These are phyloP conservation scores for Mayetiola destructor DNA, from an alignment of 2,888 invertebrate genomes.

Conservation along the genomic window DNA sequence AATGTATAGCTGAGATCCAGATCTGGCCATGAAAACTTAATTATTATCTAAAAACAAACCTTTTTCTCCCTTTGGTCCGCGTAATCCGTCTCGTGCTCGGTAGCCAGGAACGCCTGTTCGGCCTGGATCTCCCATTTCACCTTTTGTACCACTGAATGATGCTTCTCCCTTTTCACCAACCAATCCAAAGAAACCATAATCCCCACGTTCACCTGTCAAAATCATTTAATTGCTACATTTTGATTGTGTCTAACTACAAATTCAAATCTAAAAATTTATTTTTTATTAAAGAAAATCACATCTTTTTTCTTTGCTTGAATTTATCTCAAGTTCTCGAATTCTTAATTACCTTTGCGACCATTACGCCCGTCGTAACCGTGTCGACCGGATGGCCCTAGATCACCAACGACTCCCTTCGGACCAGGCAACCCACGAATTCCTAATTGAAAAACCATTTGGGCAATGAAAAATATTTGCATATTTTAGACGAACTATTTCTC, in stretches of 20 bases:
- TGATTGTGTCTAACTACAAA: too few relatives aligned
- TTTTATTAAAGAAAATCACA: too few relatives aligned
- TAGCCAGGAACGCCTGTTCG: slow-evolving; percentile 21
- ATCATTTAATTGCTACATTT: neutral
- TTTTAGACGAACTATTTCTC: neutral
- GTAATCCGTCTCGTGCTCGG: slow-evolving; percentile 32
- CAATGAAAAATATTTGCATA: too few relatives aligned
- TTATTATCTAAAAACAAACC: too few relatives aligned
- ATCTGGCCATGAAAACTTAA: too few relatives aligned
- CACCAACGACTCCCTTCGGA: slow-evolving; percentile 29
- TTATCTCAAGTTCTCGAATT: neutral
- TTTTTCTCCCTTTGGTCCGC: slow-evolving; percentile 35
- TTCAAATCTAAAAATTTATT: too few relatives aligned
- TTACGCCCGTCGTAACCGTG: slow-evolving; percentile 26
- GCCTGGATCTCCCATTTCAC: slow-evolving; percentile 33
- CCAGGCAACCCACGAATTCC: neutral
- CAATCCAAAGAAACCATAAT: slow-evolving; percentile 7
- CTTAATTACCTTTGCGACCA: slow-evolving; percentile 17
- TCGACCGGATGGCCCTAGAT: slow-evolving; percentile 19
- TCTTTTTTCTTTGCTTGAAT: neutral
- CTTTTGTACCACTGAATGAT: slow-evolving; percentile 19
- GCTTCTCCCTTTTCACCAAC: slow-evolving; percentile 22
- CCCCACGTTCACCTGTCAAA: slow-evolving; percentile 5
- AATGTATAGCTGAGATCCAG: too few relatives aligned
- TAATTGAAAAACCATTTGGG: too few relatives aligned